A percentile compares a stretch with the other conserved stretches of the same genome.
phyloP scores from a whole-genome alignment of 2,797 vertebrate species.

The Lepilemur ruficaudatus region DNA sequence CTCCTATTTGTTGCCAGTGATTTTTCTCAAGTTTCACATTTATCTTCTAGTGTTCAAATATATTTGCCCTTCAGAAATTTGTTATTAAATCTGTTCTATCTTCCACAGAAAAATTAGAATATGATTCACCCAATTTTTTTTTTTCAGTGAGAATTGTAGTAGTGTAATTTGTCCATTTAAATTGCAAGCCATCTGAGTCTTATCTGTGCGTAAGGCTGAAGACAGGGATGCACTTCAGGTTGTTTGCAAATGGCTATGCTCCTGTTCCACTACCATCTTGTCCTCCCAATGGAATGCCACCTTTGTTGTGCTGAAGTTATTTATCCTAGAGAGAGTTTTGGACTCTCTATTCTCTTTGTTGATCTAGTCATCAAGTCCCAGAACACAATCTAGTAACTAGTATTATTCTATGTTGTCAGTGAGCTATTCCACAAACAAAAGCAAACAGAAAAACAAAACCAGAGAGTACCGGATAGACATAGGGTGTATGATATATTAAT shows the following conservation, averaged over 20 bases:
- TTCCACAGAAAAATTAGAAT: neutral
- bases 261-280: neutral
- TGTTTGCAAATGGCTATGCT: neutral
- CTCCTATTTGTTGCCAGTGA: neutral
- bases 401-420: neutral
- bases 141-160: neutral
- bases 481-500: neutral
- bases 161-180: neutral
- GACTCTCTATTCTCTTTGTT: neutral
- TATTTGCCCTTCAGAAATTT: neutral
- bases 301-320: neutral
- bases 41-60: neutral
- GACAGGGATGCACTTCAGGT: neutral
- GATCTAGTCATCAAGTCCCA: neutral
- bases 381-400: neutral
- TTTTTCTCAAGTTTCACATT: neutral
- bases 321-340: neutral
- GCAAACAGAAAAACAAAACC: neutral
- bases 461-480: neutral
- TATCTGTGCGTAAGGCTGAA: neutral
- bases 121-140: neutral
- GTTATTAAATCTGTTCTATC: neutral
- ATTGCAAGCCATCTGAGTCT: neutral
- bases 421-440: neutral
- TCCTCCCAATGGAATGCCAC: neutral